These are phyloP conservation scores for Hippoglossus hippoglossus DNA, from an alignment of 2,797 vertebrate species.

Conservation along the genomic window DNA sequence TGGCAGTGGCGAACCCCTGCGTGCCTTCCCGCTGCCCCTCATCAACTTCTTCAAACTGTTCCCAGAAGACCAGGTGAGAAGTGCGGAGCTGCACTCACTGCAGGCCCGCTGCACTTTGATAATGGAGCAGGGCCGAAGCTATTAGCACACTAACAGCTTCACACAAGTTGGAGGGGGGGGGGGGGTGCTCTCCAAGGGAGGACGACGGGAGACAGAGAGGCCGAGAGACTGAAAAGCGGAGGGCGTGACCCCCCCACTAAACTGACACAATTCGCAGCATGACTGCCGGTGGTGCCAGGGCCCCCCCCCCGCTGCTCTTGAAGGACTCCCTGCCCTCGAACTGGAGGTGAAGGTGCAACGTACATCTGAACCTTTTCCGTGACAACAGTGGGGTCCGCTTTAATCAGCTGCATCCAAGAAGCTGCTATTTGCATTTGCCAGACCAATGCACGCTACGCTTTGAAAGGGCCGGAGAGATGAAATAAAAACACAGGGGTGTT, in stretches of 20 bases:
- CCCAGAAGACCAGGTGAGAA: slow-evolving; percentile 60
- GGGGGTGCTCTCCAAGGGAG: slow-evolving; percentile 54
- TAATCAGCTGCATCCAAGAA: not conserved
- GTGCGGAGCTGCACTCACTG: slow-evolving; percentile 58
- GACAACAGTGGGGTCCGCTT: slow-evolving; percentile 5
- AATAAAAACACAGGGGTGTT: slow-evolving; percentile 6
- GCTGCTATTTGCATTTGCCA: not conserved
- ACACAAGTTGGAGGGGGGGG: slow-evolving; percentile 43
- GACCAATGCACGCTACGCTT: not conserved
- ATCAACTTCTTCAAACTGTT: slow-evolving; percentile 60
- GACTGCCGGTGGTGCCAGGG: slow-evolving; percentile 13
- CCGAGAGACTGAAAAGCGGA: slow-evolving; percentile 35
- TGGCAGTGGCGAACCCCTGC: slow-evolving; percentile 1
- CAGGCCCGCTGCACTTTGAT: slow-evolving; percentile 66
- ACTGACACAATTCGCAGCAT: slow-evolving; percentile 66
- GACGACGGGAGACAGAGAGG: slow-evolving; percentile 25
- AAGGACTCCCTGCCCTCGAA: slow-evolving; percentile 48
- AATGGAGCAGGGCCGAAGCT: slow-evolving; percentile 75
- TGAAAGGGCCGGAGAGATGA: slow-evolving; percentile 5
- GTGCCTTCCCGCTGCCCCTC: slow-evolving; percentile 40
- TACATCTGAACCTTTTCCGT: not conserved
- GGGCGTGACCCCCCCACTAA: slow-evolving; percentile 37
- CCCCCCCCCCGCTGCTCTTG: slow-evolving; percentile 49
- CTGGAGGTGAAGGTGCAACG: slow-evolving; percentile 20
- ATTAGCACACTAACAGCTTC: slow-evolving; percentile 82